These are phyloP conservation scores for Drosophila setosimentum DNA, from an alignment of 2,888 invertebrate species.

Conservation along the genomic window DNA sequence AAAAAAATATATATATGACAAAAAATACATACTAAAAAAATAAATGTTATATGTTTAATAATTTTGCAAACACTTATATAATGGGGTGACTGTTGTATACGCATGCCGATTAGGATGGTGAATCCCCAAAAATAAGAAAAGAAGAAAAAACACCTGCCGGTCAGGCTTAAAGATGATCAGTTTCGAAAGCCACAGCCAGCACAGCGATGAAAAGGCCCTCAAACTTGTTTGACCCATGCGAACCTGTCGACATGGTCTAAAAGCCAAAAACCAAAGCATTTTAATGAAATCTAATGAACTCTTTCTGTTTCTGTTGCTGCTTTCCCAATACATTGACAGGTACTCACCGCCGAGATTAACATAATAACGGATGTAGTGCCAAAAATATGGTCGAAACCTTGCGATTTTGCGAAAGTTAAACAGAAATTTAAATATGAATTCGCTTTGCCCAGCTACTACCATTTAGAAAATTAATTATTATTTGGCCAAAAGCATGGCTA, in stretches of 20 bases:
- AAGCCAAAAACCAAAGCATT: constrained; percentile 33
- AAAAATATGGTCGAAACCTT: constrained; percentile 12
- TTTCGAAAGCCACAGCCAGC: constrained; percentile 44
- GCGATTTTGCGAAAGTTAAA: constrained; percentile 49
- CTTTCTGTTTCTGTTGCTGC: not conserved
- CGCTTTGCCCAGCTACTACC: constrained; percentile 20
- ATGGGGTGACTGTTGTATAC: not conserved
- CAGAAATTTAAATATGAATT: constrained; percentile 33
- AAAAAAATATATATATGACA: not conserved
- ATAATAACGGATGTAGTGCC: constrained; percentile 59
- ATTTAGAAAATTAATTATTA: constrained; percentile 55
- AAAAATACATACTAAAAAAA: not conserved
- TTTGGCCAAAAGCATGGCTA: constrained; percentile 42
- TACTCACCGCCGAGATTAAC: constrained; percentile 61
- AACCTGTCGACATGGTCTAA: constrained; percentile 42
- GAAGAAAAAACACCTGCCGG: constrained; percentile 7
- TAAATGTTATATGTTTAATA: constrained; percentile 3
- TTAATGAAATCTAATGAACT: constrained; percentile 58
- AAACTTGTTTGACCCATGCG: constrained; percentile 42
- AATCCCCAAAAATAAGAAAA: not conserved
- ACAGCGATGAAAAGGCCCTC: constrained; percentile 12
- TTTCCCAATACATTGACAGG: constrained; percentile 44
- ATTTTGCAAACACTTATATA: constrained; percentile 27
- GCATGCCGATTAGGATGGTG: constrained; percentile 7
- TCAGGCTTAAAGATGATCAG: constrained; percentile 25